A percentile compares a stretch with the other conserved stretches of the same genome.
phyloP scores from a whole-genome alignment of 2,113 vertebrate genomes.

The Aldabrachelys gigantea region DNA sequence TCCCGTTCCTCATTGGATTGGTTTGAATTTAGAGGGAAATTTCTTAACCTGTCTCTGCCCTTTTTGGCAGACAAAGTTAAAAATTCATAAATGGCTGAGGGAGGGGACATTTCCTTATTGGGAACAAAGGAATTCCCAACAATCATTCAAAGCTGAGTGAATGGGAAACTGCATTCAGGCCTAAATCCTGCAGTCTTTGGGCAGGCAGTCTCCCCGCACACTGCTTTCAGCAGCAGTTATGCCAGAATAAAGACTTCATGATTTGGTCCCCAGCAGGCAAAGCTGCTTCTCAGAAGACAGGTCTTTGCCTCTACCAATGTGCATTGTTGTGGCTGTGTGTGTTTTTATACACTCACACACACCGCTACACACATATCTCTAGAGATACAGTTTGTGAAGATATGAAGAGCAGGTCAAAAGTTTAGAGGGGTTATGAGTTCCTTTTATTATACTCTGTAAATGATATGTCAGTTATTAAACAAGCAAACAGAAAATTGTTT shows the following conservation, averaged over 20 bases:
- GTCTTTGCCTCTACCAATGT: not conserved
- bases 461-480: slow-evolving; percentile 85
- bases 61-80: not conserved
- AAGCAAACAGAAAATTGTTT: slow-evolving; percentile 82
- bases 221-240: fast-evolving
- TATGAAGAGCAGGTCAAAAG: slow-evolving; percentile 85
- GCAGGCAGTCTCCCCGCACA: not conserved
- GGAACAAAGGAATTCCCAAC: slow-evolving; percentile 40
- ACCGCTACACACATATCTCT: slow-evolving; percentile 54
- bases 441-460: slow-evolving; percentile 85
- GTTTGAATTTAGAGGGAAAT: not conserved
- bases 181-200: slow-evolving; percentile 28
- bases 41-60: not conserved
- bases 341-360: not conserved
- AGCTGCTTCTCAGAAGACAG: not conserved
- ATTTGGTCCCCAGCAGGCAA: not conserved
- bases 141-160: not conserved
- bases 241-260: not conserved
- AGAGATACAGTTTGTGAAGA: slow-evolving; percentile 75
- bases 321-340: not conserved
- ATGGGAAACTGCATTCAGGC: slow-evolving; percentile 37
- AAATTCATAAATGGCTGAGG: not conserved
- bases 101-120: slow-evolving; percentile 1
- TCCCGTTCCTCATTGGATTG: slow-evolving; percentile 29
- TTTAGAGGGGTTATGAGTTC: slow-evolving; percentile 83